These are phyloP conservation scores for Hanleya hanleyi DNA, from an alignment of 2,888 invertebrate genomes.

Conservation along the genomic window DNA sequence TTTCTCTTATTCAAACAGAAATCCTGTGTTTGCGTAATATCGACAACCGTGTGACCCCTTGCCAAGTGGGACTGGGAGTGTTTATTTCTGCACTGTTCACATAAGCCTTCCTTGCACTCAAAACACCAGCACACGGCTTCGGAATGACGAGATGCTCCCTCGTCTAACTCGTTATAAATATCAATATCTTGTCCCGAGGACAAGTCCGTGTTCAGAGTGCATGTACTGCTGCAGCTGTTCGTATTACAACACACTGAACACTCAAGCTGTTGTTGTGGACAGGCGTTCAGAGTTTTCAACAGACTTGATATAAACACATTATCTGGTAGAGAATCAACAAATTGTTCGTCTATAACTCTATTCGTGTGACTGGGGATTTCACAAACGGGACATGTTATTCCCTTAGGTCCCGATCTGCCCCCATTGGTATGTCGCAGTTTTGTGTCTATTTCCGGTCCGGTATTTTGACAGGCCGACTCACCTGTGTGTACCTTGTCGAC, in stretches of 20 bases:
- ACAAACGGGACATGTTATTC: slow-evolving; percentile 1
- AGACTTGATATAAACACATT: background rate
- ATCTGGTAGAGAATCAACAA: slow-evolving; percentile 5
- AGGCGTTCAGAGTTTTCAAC: background rate
- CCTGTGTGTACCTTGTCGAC: background rate
- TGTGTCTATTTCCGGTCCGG: background rate
- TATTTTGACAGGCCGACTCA: background rate
- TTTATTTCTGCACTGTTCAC: slow-evolving; percentile 7
- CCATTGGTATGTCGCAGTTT: background rate
- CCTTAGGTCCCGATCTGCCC: background rate
- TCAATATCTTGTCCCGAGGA: background rate
- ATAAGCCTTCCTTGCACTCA: slow-evolving; percentile 3
- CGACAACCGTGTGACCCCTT: background rate
- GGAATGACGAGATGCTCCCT: background rate
- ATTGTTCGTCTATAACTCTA: background rate
- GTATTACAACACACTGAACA: background rate
- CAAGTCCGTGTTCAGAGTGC: background rate
- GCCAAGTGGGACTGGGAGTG: background rate
- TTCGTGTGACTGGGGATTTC: background rate
- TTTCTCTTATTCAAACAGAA: background rate
- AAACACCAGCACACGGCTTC: background rate
- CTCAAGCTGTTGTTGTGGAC: background rate
- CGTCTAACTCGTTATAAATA: background rate
- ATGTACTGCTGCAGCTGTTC: background rate
- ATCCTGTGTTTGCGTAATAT: background rate